phyloP scores from a whole-genome alignment of 1,140 invertebrate genomes.

The Sitobion miscanthi region DNA sequence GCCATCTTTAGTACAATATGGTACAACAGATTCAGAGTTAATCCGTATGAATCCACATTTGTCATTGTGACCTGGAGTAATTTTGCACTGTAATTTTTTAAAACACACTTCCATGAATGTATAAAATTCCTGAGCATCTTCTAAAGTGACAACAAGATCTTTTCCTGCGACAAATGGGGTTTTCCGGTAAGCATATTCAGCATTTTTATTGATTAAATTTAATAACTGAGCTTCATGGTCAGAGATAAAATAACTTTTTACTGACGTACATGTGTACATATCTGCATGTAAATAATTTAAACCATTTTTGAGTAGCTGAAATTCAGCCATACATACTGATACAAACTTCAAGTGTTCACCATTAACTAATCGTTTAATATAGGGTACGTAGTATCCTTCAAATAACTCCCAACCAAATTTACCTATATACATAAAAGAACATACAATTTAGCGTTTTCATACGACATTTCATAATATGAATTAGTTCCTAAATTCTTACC shows the following conservation, averaged over 20 bases:
- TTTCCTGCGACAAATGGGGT: conserved; percentile 83
- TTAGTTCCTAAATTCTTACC: not conserved
- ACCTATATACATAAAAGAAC: conserved; percentile 65
- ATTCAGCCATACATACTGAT: conserved; percentile 89
- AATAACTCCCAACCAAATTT: conserved; percentile 89
- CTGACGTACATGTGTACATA: conserved; percentile 85
- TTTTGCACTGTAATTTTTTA: too few relatives aligned
- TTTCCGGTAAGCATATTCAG: conserved; percentile 86
- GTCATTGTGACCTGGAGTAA: too few relatives aligned
- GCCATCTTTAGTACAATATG: conserved; percentile 83
- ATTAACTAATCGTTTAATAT: conserved; percentile 72
- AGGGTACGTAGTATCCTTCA: conserved; percentile 81
- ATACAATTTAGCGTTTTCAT: not conserved
- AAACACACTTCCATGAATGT: conserved; percentile 67
- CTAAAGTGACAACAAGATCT: conserved; percentile 85
- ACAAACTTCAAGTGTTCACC: conserved; percentile 83
- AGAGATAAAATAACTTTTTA: conserved; percentile 92
- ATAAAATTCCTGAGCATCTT: conserved; percentile 89
- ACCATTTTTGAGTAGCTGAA: conserved; percentile 84
- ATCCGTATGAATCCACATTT: conserved; percentile 86
- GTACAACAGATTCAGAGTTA: conserved; percentile 80
- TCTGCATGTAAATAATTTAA: conserved; percentile 81
- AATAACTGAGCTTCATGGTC: conserved; percentile 88
- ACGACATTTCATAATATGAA: not conserved
- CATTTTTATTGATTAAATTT: conserved; percentile 93